Evolutionary conservation across 2,888 invertebrate species (phyloP).

Genomic region (Drosophila emarginata): DNA sequence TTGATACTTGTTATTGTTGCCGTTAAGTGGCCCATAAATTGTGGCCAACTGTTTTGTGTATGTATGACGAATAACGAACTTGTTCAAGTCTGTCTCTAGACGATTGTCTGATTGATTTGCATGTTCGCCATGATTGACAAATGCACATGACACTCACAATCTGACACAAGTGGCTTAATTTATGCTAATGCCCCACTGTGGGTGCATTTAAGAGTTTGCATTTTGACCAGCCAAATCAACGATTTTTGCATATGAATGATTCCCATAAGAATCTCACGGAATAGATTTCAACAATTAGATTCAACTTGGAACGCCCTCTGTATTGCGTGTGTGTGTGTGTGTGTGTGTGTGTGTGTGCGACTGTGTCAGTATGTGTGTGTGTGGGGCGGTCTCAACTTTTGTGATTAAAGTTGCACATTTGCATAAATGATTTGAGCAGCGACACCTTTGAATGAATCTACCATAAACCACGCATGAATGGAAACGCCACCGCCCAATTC

Average conservation of each 20-base stretch:
- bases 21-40: constrained; percentile 59
- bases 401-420: constrained; percentile 60
- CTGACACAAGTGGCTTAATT: constrained; percentile 73
- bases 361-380: constrained; percentile 40
- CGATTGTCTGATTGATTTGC: constrained; percentile 66
- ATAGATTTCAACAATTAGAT: constrained; percentile 29
- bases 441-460: constrained; percentile 68
- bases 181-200: constrained; percentile 58
- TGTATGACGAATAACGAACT: constrained; percentile 52
- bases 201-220: constrained; percentile 46
- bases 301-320: constrained; percentile 42
- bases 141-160: constrained; percentile 46
- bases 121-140: constrained; percentile 46
- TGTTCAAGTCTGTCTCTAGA: constrained; percentile 23
- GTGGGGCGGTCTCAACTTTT: constrained; percentile 65
- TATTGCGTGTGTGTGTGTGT: constrained; percentile 28
- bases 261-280: constrained; percentile 9
- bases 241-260: constrained; percentile 31
- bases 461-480: constrained; percentile 74
- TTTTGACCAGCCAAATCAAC: constrained; percentile 46
- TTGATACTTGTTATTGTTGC: constrained; percentile 38
- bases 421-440: constrained; percentile 69
- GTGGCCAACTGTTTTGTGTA: constrained; percentile 58
- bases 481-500: constrained; percentile 22
- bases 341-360: constrained; percentile 27